A percentile compares a stretch with the other conserved stretches of the same genome.
phyloP scores from a whole-genome alignment of 2,888 invertebrate genomes.

The Nomada fabriciana region DNA sequence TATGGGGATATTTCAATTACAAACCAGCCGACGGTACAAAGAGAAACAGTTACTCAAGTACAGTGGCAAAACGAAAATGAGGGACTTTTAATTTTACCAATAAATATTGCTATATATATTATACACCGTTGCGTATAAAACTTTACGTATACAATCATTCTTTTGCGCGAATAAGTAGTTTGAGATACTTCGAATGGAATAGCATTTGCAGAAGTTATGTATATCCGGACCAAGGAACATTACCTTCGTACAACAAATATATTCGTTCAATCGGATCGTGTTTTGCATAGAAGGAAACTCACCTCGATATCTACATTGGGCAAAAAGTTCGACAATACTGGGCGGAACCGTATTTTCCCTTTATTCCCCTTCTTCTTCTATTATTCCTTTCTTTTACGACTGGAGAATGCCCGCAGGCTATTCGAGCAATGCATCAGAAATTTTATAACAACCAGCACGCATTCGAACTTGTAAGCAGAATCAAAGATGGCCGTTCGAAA shows the following conservation, averaged over 20 bases:
- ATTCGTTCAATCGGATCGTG: not conserved
- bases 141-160: too few species aligned
- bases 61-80: too few species aligned
- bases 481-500: not conserved
- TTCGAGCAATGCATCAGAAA: slow-evolving; percentile 10
- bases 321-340: slow-evolving; percentile 25
- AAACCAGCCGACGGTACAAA: too few species aligned
- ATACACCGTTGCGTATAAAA: too few species aligned
- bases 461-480: not conserved
- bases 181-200: too few species aligned
- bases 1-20: too few species aligned
- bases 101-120: too few species aligned
- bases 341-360: slow-evolving; percentile 18
- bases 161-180: too few species aligned
- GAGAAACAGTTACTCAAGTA: too few species aligned
- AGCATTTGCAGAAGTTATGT: too few species aligned
- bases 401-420: slow-evolving; percentile 10
- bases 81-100: too few species aligned
- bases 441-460: not conserved
- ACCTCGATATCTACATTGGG: slow-evolving; percentile 9
- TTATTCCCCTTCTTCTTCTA: slow-evolving; percentile 12
- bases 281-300: not conserved
- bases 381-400: slow-evolving; percentile 21
- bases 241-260: not conserved
- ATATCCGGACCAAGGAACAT: not conserved